These are phyloP conservation scores for Agrenia bidenticulata DNA, from an alignment of 2,888 invertebrate genomes.

Conservation along the genomic window DNA sequence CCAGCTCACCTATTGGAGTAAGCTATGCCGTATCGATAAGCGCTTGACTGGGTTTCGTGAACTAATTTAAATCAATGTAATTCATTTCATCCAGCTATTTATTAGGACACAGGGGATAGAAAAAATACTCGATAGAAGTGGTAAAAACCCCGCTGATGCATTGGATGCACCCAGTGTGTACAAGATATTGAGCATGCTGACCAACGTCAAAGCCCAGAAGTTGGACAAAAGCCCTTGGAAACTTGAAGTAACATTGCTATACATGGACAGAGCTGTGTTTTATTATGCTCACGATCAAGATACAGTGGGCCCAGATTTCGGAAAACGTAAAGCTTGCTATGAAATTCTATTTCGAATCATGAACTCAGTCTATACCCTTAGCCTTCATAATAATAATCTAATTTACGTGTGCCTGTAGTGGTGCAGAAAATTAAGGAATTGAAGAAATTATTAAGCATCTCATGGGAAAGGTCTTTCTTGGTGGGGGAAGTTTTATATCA, in stretches of 20 bases:
- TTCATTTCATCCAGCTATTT: slow-evolving; percentile 34
- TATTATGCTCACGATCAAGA: slow-evolving; percentile 47
- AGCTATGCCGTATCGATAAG: neutral
- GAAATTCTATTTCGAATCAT: too few relatives aligned
- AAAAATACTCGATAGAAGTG: slow-evolving; percentile 31
- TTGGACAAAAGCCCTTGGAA: slow-evolving; percentile 27
- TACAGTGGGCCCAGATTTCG: slow-evolving; percentile 20
- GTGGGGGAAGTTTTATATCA: slow-evolving; percentile 44
- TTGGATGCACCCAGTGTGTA: too few relatives aligned
- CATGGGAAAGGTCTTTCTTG: slow-evolving; percentile 1
- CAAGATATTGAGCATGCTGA: slow-evolving; percentile 45
- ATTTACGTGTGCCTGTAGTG: neutral
- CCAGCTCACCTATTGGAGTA: slow-evolving; percentile 44
- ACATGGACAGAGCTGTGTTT: slow-evolving; percentile 38
- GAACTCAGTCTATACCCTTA: too few relatives aligned
- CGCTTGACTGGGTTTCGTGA: neutral
- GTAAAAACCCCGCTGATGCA: slow-evolving; percentile 32
- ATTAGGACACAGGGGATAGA: slow-evolving; percentile 49
- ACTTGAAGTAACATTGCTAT: slow-evolving; percentile 43
- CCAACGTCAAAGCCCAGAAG: slow-evolving; percentile 32
- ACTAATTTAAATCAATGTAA: neutral
- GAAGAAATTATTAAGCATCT: neutral
- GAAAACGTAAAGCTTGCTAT: too few relatives aligned
- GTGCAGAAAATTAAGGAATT: neutral
- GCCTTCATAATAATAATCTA: neutral